A percentile compares a stretch with the other conserved stretches of the same genome.
phyloP scores from a whole-genome alignment of 2,113 vertebrate genomes.

The Opisthocomus hoazin region DNA sequence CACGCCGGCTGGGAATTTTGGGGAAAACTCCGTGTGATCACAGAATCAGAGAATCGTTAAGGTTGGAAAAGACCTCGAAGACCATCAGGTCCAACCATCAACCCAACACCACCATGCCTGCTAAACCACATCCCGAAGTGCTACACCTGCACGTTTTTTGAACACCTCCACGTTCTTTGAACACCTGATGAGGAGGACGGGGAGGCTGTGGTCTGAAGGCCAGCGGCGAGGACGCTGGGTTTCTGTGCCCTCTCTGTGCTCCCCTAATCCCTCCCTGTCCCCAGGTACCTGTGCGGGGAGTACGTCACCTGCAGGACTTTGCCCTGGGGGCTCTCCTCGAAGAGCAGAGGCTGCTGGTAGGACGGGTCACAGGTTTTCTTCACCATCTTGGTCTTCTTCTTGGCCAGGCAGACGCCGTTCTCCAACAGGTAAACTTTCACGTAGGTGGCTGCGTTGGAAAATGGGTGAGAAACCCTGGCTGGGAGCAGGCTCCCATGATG shows the following conservation, averaged over 20 bases:
- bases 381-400: conserved; percentile 95
- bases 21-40: accelerated
- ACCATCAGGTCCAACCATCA: no score
- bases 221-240: background rate
- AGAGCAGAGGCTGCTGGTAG: conserved; percentile 93
- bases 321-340: conserved; percentile 94
- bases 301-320: conserved; percentile 90
- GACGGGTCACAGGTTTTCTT: conserved; percentile 92
- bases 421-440: conserved; percentile 95
- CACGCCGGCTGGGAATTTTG: accelerated
- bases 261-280: background rate
- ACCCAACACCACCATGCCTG: no score
- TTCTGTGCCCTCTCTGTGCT: background rate
- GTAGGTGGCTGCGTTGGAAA: conserved; percentile 79
- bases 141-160: no score
- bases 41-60: no score
- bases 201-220: background rate
- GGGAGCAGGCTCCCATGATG: background rate
- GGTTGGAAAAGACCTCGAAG: no score
- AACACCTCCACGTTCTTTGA: no score
- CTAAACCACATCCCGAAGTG: no score
- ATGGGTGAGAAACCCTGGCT: background rate
- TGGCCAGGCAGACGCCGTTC: conserved; percentile 90
- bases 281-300: accelerated
- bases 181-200: no score